phyloP scores from a whole-genome alignment of 2,888 invertebrate species.

The Venusia cambrica region DNA sequence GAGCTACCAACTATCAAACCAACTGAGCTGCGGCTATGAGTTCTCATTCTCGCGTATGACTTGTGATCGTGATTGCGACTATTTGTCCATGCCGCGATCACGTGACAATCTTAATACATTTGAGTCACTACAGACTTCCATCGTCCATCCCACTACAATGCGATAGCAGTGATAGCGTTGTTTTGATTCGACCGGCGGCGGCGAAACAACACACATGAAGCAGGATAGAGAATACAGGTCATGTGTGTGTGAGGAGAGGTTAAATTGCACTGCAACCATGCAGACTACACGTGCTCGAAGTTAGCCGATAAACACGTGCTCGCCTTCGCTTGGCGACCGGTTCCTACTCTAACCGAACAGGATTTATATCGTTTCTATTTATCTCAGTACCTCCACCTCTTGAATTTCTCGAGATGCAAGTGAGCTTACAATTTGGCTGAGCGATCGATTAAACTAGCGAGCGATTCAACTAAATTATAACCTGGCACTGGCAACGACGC shows the following conservation, averaged over 20 bases:
- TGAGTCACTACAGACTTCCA: conserved; percentile 18
- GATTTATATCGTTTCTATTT: not conserved
- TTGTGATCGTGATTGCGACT: conserved; percentile 19
- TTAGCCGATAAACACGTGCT: conserved; percentile 15
- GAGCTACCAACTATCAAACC: too few species aligned
- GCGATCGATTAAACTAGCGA: too few species aligned
- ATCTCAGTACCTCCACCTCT: too few species aligned
- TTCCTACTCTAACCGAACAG: conserved; percentile 12
- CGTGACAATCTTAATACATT: conserved; percentile 22
- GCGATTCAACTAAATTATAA: too few species aligned
- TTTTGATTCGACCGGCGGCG: conserved; percentile 33
- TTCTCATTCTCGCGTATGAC: too few species aligned
- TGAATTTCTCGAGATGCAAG: too few species aligned
- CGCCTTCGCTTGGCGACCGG: conserved; percentile 17
- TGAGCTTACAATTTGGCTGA: too few species aligned
- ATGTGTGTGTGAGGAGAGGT: conserved; percentile 37
- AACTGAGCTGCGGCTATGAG: too few species aligned
- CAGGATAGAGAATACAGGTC: conserved; percentile 31
- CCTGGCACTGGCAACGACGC: too few species aligned
- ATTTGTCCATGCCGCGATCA: conserved; percentile 15
- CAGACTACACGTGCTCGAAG: conserved; percentile 44
- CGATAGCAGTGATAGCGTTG: conserved; percentile 25
- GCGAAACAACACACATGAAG: conserved; percentile 33
- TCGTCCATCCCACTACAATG: conserved; percentile 22
- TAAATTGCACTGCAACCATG: conserved; percentile 49